Percentiles rank a stretch among this genome's conserved stretches.
Conservation (phyloP, 1,140 invertebrate species). For the Onthophagus taurus region DNA sequence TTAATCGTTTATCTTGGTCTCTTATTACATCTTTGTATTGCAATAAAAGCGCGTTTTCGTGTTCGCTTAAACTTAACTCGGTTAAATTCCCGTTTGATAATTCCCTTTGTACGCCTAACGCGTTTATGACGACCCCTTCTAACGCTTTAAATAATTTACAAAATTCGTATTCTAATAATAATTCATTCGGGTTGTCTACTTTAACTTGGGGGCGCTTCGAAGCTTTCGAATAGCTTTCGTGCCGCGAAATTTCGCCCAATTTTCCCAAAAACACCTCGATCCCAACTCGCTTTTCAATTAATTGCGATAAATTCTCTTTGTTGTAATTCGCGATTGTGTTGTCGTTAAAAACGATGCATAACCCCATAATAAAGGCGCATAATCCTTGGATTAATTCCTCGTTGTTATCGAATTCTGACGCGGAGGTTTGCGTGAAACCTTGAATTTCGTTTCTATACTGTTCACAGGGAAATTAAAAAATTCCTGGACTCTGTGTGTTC, state of each 20-base stretch:
- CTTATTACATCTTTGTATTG: slow-evolving; percentile 87
- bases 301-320: slow-evolving; percentile 70
- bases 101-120: slow-evolving; percentile 41
- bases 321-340: slow-evolving; percentile 71
- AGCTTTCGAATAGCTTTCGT: slow-evolving; percentile 85
- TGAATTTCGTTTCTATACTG: no score
- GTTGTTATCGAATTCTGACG: slow-evolving; percentile 76
- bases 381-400: slow-evolving; percentile 79
- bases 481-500: no score
- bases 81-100: slow-evolving; percentile 41
- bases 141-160: slow-evolving; percentile 76
- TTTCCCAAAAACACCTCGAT: slow-evolving; percentile 83
- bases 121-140: slow-evolving; percentile 53
- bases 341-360: slow-evolving; percentile 90
- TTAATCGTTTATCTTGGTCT: slow-evolving; percentile 71
- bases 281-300: slow-evolving; percentile 87
- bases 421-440: slow-evolving; percentile 66
- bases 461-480: no score
- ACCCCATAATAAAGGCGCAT: slow-evolving; percentile 87
- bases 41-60: slow-evolving; percentile 52
- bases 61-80: slow-evolving; percentile 43
- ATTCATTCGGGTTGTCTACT: slow-evolving; percentile 63
- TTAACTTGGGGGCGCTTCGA: slow-evolving; percentile 87
- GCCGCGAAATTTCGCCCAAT: slow-evolving; percentile 74
- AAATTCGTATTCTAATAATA: slow-evolving; percentile 93